Percentiles rank a stretch among this genome's conserved stretches.
Conservation (phyloP, 2,113 vertebrate genomes). For the Rattus rattus region DNA sequence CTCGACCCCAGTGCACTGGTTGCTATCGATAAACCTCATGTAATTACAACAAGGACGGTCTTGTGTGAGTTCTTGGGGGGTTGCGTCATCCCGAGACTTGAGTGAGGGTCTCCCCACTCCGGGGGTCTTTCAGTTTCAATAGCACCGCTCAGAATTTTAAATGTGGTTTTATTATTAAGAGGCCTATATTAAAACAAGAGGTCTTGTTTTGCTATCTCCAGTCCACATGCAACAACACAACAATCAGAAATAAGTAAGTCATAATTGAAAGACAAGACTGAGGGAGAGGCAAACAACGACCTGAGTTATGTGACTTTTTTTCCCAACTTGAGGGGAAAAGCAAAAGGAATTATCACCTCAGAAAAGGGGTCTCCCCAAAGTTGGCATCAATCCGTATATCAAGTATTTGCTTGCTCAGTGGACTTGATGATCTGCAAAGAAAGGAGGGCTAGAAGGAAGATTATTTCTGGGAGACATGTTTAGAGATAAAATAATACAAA, state of each 20-base stretch:
- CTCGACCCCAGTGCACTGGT: no score
- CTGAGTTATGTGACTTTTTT: neutral
- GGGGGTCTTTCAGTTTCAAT: no score
- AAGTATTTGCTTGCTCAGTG: neutral
- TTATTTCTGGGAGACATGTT: neutral
- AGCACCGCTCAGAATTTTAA: no score
- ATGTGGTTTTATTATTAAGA: neutral
- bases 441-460: neutral
- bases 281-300: neutral
- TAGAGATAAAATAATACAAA: neutral
- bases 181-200: no score
- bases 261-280: neutral
- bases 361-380: neutral
- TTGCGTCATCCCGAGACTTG: no score
- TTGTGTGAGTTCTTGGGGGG: no score
- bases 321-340: neutral
- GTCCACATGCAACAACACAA: neutral
- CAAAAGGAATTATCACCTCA: neutral
- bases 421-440: neutral
- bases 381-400: neutral
- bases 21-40: no score
- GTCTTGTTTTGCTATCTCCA: conserved; percentile 11
- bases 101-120: no score
- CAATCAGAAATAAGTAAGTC: neutral
- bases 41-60: no score